These are phyloP conservation scores for Drusus annulatus DNA, from an alignment of 1,140 invertebrate genomes.

Conservation along the genomic window DNA sequence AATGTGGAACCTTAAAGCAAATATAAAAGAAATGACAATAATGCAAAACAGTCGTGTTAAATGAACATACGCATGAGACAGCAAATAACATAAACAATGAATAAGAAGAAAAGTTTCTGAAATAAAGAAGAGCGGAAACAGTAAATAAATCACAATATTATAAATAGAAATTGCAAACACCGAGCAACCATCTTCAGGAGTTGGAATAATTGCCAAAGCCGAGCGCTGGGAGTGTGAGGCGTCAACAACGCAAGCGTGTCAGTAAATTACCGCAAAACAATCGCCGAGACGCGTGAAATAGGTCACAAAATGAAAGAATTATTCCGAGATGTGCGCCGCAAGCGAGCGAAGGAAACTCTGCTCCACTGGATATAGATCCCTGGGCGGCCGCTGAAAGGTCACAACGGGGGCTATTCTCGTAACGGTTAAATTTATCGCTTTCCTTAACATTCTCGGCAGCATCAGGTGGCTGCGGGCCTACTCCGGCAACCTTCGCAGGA, in stretches of 20 bases:
- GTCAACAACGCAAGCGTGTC: not conserved
- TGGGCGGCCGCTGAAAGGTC: constrained; percentile 32
- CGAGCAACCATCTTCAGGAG: no score
- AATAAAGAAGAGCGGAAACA: no score
- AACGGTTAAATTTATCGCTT: constrained; percentile 37
- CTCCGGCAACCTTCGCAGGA: not conserved
- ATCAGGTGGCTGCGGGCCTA: constrained; percentile 3
- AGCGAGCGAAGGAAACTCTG: not conserved
- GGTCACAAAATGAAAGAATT: constrained; percentile 31
- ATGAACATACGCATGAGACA: no score
- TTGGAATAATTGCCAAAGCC: no score
- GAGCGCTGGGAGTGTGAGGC: not conserved
- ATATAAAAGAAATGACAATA: no score
- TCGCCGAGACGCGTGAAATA: constrained; percentile 31
- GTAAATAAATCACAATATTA: not conserved
- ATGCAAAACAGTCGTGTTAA: no score
- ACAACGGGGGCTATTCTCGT: constrained; percentile 26
- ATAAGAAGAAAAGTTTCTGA: no score
- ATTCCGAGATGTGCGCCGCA: constrained; percentile 16
- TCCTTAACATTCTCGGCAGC: constrained; percentile 30
- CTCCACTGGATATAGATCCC: constrained; percentile 21
- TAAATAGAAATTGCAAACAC: no score
- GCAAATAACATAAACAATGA: no score
- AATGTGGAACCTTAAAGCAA: no score
- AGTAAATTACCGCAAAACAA: not conserved